phyloP scores from a whole-genome alignment of 2,888 invertebrate genomes.

The Leucophenga montana region DNA sequence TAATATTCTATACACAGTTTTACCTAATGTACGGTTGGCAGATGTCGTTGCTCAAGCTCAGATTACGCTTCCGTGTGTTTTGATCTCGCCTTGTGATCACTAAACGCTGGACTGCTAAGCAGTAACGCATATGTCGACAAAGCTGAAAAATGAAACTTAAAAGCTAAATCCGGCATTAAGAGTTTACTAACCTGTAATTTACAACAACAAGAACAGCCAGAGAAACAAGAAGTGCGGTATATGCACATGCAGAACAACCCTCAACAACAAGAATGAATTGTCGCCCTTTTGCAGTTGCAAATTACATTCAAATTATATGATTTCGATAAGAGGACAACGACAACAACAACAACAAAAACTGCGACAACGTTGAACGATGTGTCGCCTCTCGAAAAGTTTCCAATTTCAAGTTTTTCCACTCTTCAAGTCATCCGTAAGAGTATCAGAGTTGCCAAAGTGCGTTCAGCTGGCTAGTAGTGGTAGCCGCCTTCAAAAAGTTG shows the following conservation, averaged over 20 bases:
- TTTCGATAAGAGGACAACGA: conserved; percentile 69
- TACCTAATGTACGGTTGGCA: no score
- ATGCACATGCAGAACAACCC: not conserved
- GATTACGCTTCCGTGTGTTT: no score
- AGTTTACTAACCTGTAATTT: not conserved
- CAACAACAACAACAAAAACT: not conserved
- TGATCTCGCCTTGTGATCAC: no score
- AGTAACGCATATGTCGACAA: no score
- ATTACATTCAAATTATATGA: conserved; percentile 73
- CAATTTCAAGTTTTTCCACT: conserved; percentile 68
- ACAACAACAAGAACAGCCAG: not conserved
- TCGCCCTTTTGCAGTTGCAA: conserved; percentile 63
- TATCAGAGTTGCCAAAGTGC: conserved; percentile 38
- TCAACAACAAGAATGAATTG: conserved; percentile 21
- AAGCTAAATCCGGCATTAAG: no score
- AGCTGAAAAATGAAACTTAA: no score
- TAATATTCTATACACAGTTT: no score
- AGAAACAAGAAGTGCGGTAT: not conserved
- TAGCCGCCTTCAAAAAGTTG: not conserved
- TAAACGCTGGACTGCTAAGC: no score
- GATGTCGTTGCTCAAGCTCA: no score
- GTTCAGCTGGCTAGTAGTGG: conserved; percentile 30
- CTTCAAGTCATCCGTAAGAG: conserved; percentile 47
- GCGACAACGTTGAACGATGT: no score
- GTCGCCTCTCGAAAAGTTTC: conserved; percentile 66